A percentile compares a stretch with the other conserved stretches of the same genome.
phyloP scores from a whole-genome alignment of 2,113 vertebrate genomes.

The Tyrannus savana region DNA sequence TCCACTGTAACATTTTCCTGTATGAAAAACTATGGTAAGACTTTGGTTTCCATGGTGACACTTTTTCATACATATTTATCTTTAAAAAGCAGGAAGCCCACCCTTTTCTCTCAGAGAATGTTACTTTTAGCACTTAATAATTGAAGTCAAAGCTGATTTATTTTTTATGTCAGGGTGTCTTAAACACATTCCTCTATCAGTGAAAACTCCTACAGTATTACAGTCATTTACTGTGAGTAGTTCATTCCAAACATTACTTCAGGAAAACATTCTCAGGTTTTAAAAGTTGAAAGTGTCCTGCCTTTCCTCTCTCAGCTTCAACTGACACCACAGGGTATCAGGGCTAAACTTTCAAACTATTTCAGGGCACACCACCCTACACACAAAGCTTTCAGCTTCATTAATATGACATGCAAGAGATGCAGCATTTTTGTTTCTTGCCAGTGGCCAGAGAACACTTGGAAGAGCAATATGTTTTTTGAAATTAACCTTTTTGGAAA shows the following conservation, averaged over 20 bases:
- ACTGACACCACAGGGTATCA: slow-evolving; percentile 18
- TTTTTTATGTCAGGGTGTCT: slow-evolving; percentile 68
- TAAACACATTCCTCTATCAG: slow-evolving; percentile 61
- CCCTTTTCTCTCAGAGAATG: slow-evolving; percentile 55
- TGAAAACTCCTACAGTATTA: slow-evolving; percentile 24
- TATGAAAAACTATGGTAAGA: slow-evolving; percentile 54
- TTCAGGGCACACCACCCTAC: not conserved
- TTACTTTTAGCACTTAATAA: slow-evolving; percentile 73
- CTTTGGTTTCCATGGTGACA: slow-evolving; percentile 74
- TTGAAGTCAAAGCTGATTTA: slow-evolving; percentile 74
- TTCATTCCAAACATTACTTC: slow-evolving; percentile 65
- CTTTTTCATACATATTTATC: slow-evolving; percentile 73
- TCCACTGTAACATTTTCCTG: slow-evolving; percentile 49
- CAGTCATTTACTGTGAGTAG: slow-evolving; percentile 52
- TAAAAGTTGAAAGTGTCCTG: slow-evolving; percentile 8
- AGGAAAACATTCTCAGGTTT: slow-evolving; percentile 52
- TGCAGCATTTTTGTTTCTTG: not conserved
- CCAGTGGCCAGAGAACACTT: not conserved
- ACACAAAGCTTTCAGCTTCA: slow-evolving; percentile 13
- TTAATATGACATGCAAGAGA: not conserved
- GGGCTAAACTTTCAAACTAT: slow-evolving; percentile 54
- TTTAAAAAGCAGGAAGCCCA: slow-evolving; percentile 62
- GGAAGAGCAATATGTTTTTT: not conserved
- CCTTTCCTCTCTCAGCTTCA: slow-evolving; percentile 3
- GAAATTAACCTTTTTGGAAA: slow-evolving; percentile 36